Evolutionary conservation across 2,888 invertebrate species (phyloP).

Genomic region (Chydorus sphaericus): DNA sequence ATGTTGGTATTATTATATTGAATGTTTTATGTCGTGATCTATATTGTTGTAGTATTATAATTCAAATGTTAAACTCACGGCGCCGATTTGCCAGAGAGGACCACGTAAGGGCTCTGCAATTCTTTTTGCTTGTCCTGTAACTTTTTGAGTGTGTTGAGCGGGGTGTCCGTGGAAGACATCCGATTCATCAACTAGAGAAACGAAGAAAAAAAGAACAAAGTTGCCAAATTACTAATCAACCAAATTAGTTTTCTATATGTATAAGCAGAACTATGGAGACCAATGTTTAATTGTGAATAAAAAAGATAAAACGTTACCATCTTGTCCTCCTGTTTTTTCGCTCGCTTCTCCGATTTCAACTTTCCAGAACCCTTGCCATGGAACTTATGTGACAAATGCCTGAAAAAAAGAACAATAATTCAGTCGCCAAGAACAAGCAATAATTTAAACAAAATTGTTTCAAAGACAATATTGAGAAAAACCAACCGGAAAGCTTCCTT

Average conservation of each 20-base stretch:
- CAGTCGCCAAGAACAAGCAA: not conserved
- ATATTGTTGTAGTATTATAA: not conserved
- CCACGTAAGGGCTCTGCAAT: conserved; percentile 80
- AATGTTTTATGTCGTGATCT: not conserved
- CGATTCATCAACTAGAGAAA: conserved; percentile 71
- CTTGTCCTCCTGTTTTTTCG: conserved; percentile 87
- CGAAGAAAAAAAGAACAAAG: conserved; percentile 19
- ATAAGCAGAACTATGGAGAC: not conserved
- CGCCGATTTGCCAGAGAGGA: conserved; percentile 70
- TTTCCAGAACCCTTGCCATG: conserved; percentile 99
- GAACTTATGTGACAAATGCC: conserved; percentile 92
- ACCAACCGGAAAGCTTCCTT: conserved; percentile 73
- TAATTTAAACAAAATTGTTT: not conserved
- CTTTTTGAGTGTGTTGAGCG: conserved; percentile 84
- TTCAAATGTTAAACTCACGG: not conserved
- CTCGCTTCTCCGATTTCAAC: conserved; percentile 89
- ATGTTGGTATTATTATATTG: not conserved
- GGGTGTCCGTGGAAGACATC: conserved; percentile 96
- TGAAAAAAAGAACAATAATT: conserved; percentile 21
- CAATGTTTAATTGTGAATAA: conserved; percentile 2
- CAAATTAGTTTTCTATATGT: not conserved
- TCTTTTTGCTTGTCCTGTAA: conserved; percentile 90
- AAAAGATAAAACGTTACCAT: conserved; percentile 42
- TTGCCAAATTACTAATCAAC: conserved; percentile 15
- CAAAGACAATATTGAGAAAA: not conserved